Percentiles rank a stretch among this genome's conserved stretches.
Evolutionary conservation across 2,797 vertebrate genomes (phyloP).

Genomic region (Sebastes trivittatus): DNA sequence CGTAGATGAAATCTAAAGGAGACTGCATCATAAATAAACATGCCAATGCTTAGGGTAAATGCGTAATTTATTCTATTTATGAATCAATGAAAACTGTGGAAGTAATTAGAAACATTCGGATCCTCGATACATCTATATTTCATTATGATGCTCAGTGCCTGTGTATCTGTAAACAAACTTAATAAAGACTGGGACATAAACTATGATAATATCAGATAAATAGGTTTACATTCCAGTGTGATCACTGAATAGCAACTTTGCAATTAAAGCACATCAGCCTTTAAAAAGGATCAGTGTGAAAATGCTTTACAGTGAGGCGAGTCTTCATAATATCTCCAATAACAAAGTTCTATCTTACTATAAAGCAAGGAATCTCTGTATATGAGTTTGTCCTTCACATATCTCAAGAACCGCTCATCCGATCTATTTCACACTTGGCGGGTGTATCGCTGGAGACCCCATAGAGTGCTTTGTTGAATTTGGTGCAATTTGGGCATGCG

Average conservation of each 20-base stretch:
- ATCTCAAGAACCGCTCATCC: too few species aligned
- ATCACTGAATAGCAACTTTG: slow-evolving; percentile 31
- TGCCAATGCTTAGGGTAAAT: slow-evolving; percentile 64
- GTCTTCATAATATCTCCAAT: slow-evolving; percentile 1
- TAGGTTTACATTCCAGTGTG: slow-evolving; percentile 24
- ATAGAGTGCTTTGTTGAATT: too few species aligned
- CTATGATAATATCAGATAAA: slow-evolving; percentile 44
- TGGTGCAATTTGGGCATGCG: too few species aligned
- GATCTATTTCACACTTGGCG: too few species aligned
- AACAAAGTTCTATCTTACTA: not conserved
- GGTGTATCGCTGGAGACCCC: too few species aligned
- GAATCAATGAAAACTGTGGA: slow-evolving; percentile 68
- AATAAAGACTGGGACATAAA: slow-evolving; percentile 39
- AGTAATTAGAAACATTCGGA: slow-evolving; percentile 75
- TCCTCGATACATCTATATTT: slow-evolving; percentile 66
- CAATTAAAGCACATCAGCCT: slow-evolving; percentile 21
- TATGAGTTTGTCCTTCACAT: too few species aligned
- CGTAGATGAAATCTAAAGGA: slow-evolving; percentile 65
- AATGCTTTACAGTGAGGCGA: not conserved
- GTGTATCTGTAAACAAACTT: slow-evolving; percentile 59
- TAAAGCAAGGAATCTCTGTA: too few species aligned
- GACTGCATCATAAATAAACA: slow-evolving; percentile 78
- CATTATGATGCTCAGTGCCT: slow-evolving; percentile 28
- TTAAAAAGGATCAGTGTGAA: not conserved
- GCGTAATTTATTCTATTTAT: slow-evolving; percentile 76